Base-by-base conservation (phyloP, 2,888 invertebrate species). In the Drosophila leonis region DNA sequence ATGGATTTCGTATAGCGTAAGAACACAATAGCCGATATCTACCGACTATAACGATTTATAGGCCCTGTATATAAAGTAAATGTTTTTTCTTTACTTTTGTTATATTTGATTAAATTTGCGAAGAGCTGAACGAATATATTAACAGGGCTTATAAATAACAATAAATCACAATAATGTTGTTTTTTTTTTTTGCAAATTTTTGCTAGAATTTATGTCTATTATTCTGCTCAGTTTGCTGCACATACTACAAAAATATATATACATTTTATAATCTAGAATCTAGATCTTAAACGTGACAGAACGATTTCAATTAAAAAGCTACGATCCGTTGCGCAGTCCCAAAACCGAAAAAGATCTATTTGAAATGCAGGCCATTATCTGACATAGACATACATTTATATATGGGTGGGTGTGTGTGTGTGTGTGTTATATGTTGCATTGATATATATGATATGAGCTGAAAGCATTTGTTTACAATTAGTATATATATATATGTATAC, bases 181-280 rank as follows among this genome's bases (percentile, higher is more conserved):
- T 62, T 10, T 18, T 18, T 66, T 68, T n/a, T 81, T 82, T 75
- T 75, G 78, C 86, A 88, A 83, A 88, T 78, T 88, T 81, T 75
- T 52, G 78, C 83, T 88, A 84, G 71, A 83, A 74, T 82, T 83
- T 70, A 74, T 75, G 70, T 65, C 87, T 88, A 83, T 75, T 59
- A 61, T 65, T 79, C 74, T 70, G 87, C 81, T 68, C 51, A 54
- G 29, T 64, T 66, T 75, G 68, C 68, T 65, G 73, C 62, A 67
- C 41, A 61, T 71, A 78, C 87, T 88, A 86, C 61, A 84, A 83
- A 83, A 86, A 88, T 83, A 83, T 79, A 83, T 73, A 69, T 72
- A 78, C 69, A 69, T 52, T 64, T 69, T 64, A 78, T 73, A 48
- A 55, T 67, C 70, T 87, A 87, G 51, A 62, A 37, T 69, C 72